Base-by-base conservation (phyloP, 1,140 invertebrate species). In the Camponotus pennsylvanicus region DNA sequence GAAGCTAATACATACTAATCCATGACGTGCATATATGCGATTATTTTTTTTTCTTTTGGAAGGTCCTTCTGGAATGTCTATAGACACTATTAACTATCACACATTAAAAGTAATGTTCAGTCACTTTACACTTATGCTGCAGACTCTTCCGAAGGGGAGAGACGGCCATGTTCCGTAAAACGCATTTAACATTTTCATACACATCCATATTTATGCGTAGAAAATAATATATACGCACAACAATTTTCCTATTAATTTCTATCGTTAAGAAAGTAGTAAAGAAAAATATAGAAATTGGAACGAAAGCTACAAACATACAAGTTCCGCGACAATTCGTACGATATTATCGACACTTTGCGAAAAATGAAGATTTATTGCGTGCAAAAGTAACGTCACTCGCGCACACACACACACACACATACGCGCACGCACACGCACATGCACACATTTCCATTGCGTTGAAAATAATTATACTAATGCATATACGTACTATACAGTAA, bases 31-130 rank as follows among this genome's bases (percentile, higher is more conserved):
- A 89, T 79, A 86, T 73, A 88, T 61, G 63, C 69, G 59, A 77
- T 91, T 92, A 90, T 59, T 76, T 69, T 90, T 63, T 9, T 85
- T 59, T 57, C 79, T 87, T 89, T 89, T 75, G 85, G 66, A 67
- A 84, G 70, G 57, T 83, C 67, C 45, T 88, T 84, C 49, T 92
- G 91, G 92, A 92, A 92, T 92, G 91, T 91, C 77, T 69, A 88
- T 88, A 83, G 59, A 87, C 64, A 87, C 77, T 92, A 92, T 91
- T 69, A 92, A 87, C 91, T 93, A 93, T 88, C 86, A 84, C 87
- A 91, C 89, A 85, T 92, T 92, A 92, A 93, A 93, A 93, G 92
- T 92, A 93, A 92, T 71, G 77, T 91, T 92, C 88, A 93, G 88
- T 92, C 91, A 93, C 37, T 92, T 93, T 93, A 91, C 88, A 93